phyloP scores from a whole-genome alignment of 2,797 vertebrate species.

The Neomorphus geoffroyi region DNA sequence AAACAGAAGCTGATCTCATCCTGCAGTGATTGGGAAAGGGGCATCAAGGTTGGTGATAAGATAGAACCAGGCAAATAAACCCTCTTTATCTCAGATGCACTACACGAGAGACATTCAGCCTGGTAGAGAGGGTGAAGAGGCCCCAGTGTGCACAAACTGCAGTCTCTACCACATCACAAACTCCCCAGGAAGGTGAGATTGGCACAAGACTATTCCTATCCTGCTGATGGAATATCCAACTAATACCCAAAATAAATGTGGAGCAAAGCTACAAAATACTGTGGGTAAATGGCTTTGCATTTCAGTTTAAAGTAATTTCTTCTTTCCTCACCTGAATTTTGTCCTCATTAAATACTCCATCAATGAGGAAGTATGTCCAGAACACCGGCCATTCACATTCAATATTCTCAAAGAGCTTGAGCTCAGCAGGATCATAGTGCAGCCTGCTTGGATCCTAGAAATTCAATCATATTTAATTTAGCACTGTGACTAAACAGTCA shows the following conservation, averaged over 20 bases:
- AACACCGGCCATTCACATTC: slow-evolving; percentile 99
- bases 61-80: not conserved
- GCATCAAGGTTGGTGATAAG: not conserved
- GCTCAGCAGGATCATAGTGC: slow-evolving; percentile 96
- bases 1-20: not conserved
- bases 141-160: not conserved
- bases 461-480: not conserved
- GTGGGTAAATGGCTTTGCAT: not conserved
- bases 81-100: not conserved
- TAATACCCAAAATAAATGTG: not conserved
- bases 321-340: slow-evolving; percentile 86
- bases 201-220: not conserved
- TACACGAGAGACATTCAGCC: not conserved
- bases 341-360: slow-evolving; percentile 90
- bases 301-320: not conserved
- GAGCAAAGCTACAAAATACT: not conserved
- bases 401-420: slow-evolving; percentile 98
- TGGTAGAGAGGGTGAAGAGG: not conserved
- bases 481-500: not conserved
- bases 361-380: slow-evolving; percentile 96
- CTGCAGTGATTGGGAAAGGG: not conserved
- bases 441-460: slow-evolving; percentile 90
- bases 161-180: accelerated
- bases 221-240: not conserved
- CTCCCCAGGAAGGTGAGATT: not conserved